Evolutionary conservation across 2,113 vertebrate genomes (phyloP).

Genomic region (Lathamus discolor): DNA sequence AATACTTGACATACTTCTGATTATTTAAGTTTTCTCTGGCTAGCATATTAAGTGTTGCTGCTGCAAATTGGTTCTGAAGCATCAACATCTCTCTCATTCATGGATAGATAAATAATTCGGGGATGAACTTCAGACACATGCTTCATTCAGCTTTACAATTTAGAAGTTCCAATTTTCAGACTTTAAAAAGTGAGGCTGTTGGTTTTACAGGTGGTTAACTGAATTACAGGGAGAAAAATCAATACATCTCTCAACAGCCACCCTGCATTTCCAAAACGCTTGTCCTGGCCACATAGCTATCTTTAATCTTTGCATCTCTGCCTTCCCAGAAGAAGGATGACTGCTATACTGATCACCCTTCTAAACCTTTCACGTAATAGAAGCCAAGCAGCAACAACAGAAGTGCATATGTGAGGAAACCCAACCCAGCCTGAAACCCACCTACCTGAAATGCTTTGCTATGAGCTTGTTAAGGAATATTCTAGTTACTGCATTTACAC

Average conservation of each 20-base stretch:
- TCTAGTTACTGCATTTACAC: not conserved
- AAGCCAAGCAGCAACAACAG: not conserved
- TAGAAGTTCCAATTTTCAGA: not conserved
- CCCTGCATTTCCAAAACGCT: not conserved
- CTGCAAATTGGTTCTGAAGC: not conserved
- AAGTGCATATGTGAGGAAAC: not conserved
- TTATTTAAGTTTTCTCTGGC: not conserved
- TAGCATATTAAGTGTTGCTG: not conserved
- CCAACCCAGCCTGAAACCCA: not conserved
- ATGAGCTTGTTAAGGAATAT: not conserved
- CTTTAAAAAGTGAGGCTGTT: not conserved
- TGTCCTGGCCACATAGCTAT: not conserved
- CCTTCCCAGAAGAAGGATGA: not conserved
- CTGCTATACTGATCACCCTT: not conserved
- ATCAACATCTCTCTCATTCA: slow-evolving; percentile 6
- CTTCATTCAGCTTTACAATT: not conserved
- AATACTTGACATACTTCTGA: not conserved
- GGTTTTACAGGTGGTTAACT: not conserved
- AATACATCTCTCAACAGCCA: not conserved
- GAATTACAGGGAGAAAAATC: not conserved
- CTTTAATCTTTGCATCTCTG: not conserved
- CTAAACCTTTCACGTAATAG: not conserved
- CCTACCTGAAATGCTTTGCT: not conserved
- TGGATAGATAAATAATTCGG: slow-evolving; percentile 17
- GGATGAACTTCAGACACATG: not conserved